Evolutionary conservation across 2,113 vertebrate genomes (phyloP), one percentile per base, ranked within the genome.

Genomic region (Eptesicus fuscus): DNA sequence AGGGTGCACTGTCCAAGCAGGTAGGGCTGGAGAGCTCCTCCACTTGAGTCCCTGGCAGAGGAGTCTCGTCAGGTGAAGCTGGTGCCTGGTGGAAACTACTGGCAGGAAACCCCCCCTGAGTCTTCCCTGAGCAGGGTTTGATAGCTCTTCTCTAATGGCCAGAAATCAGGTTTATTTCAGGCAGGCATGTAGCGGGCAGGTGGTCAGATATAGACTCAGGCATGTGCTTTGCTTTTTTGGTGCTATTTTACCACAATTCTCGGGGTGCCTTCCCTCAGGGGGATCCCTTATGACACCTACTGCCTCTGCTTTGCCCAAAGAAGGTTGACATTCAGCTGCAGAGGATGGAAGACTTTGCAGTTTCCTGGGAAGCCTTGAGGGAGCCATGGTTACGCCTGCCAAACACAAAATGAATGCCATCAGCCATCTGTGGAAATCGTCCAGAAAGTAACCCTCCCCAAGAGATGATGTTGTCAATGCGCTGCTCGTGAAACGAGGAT

Each of bases 1-100:
- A 61, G n/a, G 63, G 5, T 28, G 0, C 10, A 0, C 18, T 20
- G 2, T 74, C n/a, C 5, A 1, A 22, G 1, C 8, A 44, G 13
- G 2, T 2, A 11, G 44, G 56, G n/a, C 76, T 70, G 37, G 22
- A 88, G 59, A 40, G 12, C 25, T 56, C 47, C 23, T 32, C 5
- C 0, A 20, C 10, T 1, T n/a, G 28, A 49, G 49, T 16, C 47
- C 59, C 53, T n/a, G 1, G 18, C 0, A 56, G 59, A 78, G 23
- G 80, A 28, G 51, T 10, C 11, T 40, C 14, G 7, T 25, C 59
- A n/a, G 25, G 18, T 30, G 63, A 67, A 56, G 32, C 35, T 9
- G 1, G n/a, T 25, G 6, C 61, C 49, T 65, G 51, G 42, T 59
- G 4, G 44, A 77, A 35, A 49, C 51, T 9, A 7, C 13, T 49